phyloP scores from a whole-genome alignment of 2,113 vertebrate species.

The Nothoprocta perdicaria region DNA sequence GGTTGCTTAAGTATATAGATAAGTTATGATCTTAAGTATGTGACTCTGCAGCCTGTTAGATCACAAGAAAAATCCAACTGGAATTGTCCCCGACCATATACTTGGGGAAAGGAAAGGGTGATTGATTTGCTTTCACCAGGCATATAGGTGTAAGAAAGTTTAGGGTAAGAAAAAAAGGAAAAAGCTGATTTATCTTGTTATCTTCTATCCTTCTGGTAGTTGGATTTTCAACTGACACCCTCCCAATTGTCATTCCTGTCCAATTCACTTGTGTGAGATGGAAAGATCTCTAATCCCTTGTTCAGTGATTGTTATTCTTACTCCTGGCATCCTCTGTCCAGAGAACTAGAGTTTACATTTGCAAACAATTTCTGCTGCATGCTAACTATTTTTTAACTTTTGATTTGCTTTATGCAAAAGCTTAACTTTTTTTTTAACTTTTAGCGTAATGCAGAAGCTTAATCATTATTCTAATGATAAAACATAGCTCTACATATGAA shows the following conservation, averaged over 20 bases:
- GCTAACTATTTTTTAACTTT: not conserved
- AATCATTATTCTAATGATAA: constrained; percentile 60
- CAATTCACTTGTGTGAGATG: not conserved
- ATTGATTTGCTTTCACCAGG: not conserved
- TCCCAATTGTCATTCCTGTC: not conserved
- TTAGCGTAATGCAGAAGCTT: too few species aligned
- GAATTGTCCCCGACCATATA: not conserved
- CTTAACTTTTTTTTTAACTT: too few species aligned
- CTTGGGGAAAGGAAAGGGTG: not conserved
- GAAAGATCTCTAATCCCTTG: not conserved
- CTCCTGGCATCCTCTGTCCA: not conserved
- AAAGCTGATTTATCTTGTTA: not conserved
- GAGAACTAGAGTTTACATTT: not conserved
- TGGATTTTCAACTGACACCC: not conserved
- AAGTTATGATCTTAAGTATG: not conserved
- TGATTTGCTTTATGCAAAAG: constrained; percentile 13
- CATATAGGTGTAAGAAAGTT: not conserved
- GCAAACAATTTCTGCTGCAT: not conserved
- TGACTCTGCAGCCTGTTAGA: not conserved
- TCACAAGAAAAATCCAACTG: not conserved
- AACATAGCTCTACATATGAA: constrained; percentile 29
- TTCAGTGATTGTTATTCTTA: not conserved
- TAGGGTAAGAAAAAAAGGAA: not conserved
- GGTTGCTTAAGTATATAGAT: not conserved
- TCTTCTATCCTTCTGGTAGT: not conserved